Base-by-base conservation (phyloP, 2,113 vertebrate species). In the Peromyscus maniculatus region DNA sequence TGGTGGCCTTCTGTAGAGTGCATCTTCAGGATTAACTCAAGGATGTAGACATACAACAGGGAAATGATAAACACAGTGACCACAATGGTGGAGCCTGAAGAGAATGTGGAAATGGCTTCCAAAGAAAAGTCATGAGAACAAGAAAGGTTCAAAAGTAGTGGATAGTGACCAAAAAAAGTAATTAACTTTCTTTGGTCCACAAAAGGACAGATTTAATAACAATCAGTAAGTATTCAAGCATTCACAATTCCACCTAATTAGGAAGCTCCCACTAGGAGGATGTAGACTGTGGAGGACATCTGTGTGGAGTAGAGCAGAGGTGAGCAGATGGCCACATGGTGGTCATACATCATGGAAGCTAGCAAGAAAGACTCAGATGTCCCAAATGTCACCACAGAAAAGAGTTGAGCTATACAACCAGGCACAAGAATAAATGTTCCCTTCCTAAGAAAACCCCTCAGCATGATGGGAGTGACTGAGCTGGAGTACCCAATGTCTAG, bases 151-250 rank as follows among this genome's bases (percentile, higher is more conserved):
- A 98, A 31, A 64, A 97, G 93, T 79, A 96, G 97, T 13, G 19
- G 93, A 79, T 91, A 98, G 74, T 98, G 96, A 90, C 96, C 43
- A 98, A 88, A 98, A 98, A 80, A 98, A 98, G 36, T 98, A 98
- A 66, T 98, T 97, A 64, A 97, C 93, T 64, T 97, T 87, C 71
- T 97, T 97, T 78, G 96, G 95, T 57, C 97, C 97, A 84, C 96
- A 97, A 86, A 98, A 98, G 0, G 88, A 74, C 16, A 97, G 74
- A 5, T 2, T 95, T 31, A 97, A 43, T 97, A 91, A 19, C 80
- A 74, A 0, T 77, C n/a, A 2, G 95, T 95, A 71, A 97, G 95
- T 46, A 96, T 89, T 0, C 96, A 91, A 19, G 98, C 67, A 0
- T 98, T 97, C 28, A 97, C 33, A 78, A 36, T 96, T 0, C 97